Conservation (phyloP, 2,113 vertebrate species). For the Urocitellus parryii region DNA sequence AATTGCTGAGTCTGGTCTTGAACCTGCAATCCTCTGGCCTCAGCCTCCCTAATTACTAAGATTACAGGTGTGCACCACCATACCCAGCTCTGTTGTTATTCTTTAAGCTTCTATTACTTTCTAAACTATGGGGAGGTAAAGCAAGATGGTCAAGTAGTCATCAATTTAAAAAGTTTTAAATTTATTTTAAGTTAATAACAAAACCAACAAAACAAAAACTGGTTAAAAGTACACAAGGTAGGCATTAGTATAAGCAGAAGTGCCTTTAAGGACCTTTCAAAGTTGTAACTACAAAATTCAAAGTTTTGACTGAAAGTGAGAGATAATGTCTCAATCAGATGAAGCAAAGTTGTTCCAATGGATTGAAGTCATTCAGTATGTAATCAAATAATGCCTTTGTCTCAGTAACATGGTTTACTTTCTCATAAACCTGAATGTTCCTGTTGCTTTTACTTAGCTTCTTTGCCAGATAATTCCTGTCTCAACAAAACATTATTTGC, state of each 20-base stretch:
- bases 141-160: no score
- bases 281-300: background rate
- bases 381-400: slow-evolving; percentile 18
- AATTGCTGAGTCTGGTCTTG: no score
- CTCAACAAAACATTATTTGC: background rate
- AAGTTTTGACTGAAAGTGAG: background rate
- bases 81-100: no score
- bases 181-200: background rate
- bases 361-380: background rate
- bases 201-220: slow-evolving; percentile 1
- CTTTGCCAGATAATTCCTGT: background rate
- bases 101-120: no score
- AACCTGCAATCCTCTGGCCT: no score
- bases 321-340: background rate
- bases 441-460: slow-evolving; percentile 12
- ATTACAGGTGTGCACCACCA: no score
- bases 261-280: background rate
- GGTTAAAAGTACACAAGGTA: background rate
- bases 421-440: background rate
- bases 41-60: no score
- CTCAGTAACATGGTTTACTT: background rate
- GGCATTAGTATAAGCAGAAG: background rate
- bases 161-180: background rate
- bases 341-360: background rate
- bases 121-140: no score